Conservation (phyloP, 2,888 invertebrate species). For the Melipona beecheii region DNA sequence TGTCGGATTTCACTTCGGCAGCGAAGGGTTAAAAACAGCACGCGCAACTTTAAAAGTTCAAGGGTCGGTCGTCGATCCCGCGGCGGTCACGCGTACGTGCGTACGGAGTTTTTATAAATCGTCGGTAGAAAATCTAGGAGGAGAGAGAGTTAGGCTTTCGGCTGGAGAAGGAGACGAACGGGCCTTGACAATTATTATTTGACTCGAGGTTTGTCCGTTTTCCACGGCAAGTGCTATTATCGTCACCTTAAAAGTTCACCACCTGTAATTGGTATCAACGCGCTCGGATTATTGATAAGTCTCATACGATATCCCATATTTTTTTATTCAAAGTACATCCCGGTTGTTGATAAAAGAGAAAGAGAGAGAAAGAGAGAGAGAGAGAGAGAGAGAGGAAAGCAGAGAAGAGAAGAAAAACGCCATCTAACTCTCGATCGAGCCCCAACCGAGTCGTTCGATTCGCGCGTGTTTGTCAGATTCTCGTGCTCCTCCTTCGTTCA, state of each 20-base stretch:
- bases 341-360: constrained; percentile 12
- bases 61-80: not conserved
- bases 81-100: not conserved
- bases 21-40: too few relatives aligned
- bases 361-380: not conserved
- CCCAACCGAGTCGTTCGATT: not conserved
- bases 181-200: not conserved
- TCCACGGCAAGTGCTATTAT: not conserved
- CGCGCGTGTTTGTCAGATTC: not conserved
- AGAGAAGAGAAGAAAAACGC: not conserved
- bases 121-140: not conserved
- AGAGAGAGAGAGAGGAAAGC: not conserved
- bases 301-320: constrained; percentile 49
- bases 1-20: too few relatives aligned
- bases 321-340: constrained; percentile 52
- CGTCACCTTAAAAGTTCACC: not conserved
- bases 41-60: not conserved
- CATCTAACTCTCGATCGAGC: not conserved
- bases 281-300: not conserved
- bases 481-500: not conserved
- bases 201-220: not conserved
- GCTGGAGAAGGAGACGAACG: not conserved
- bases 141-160: not conserved
- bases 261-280: constrained; percentile 5
- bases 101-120: not conserved